A percentile compares a stretch with the other conserved stretches of the same genome.
Evolutionary conservation across 1,140 invertebrate species (phyloP).

Genomic region (Drosophila hydei): DNA sequence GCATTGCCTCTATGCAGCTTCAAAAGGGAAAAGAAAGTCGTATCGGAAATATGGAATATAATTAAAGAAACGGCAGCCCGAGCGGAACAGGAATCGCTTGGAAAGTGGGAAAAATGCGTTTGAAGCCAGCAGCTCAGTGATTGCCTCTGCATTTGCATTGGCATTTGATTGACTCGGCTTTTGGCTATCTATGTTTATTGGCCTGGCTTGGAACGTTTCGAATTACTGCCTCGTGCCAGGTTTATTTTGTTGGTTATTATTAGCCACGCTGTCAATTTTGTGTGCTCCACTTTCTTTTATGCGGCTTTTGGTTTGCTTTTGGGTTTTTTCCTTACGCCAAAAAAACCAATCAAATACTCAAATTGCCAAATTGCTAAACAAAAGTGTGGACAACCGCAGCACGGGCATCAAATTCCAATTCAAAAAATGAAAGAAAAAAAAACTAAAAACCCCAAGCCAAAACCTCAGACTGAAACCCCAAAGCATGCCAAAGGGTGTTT

Average conservation of each 20-base stretch:
- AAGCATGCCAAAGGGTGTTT: conserved; percentile 39
- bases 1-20: no score
- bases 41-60: conserved; percentile 12
- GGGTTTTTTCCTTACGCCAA: conserved; percentile 21
- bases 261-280: conserved; percentile 27
- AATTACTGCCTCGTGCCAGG: conserved; percentile 56
- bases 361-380: conserved; percentile 71
- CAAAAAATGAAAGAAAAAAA: not conserved
- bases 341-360: conserved; percentile 72
- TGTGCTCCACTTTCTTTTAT: conserved; percentile 28
- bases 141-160: conserved; percentile 28
- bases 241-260: conserved; percentile 32
- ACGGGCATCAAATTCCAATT: conserved; percentile 13
- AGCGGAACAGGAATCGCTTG: not conserved
- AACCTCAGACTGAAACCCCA: conserved; percentile 11
- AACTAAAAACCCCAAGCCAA: not conserved
- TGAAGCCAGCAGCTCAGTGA: not conserved
- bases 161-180: conserved; percentile 15
- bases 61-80: conserved; percentile 14
- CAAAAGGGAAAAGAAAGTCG: no score
- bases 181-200: conserved; percentile 5
- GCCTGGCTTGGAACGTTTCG: not conserved
- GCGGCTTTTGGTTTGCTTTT: conserved; percentile 34
- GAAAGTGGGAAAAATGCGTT: not conserved
- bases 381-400: conserved; percentile 35